phyloP scores from a whole-genome alignment of 2,888 invertebrate genomes.

The Pollenia amentaria region DNA sequence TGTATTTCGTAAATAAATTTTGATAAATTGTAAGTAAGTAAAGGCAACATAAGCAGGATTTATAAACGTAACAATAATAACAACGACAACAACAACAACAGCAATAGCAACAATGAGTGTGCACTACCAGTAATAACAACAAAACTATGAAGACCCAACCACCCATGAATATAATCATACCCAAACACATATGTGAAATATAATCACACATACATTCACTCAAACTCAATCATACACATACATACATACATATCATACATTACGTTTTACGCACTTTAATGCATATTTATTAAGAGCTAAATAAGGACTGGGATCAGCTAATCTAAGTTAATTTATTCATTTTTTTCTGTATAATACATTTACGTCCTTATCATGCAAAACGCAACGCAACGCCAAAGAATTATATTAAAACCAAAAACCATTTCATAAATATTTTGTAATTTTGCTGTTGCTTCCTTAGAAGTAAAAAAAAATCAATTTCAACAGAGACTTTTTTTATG shows the following conservation, averaged over 20 bases:
- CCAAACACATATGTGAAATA: not conserved
- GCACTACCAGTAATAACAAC: not conserved
- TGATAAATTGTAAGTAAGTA: slow-evolving; percentile 73
- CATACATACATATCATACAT: not conserved
- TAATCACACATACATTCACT: not conserved
- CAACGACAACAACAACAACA: slow-evolving; percentile 20
- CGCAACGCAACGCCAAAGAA: too few relatives aligned
- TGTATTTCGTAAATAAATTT: slow-evolving; percentile 63
- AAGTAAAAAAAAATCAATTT: too few relatives aligned
- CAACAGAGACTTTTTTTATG: too few relatives aligned
- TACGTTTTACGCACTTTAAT: slow-evolving; percentile 53
- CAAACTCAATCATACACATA: not conserved
- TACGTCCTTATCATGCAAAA: too few relatives aligned
- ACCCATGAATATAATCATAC: slow-evolving; percentile 60
- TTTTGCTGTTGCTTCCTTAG: too few relatives aligned
- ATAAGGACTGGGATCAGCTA: not conserved
- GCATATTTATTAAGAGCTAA: slow-evolving; percentile 11
- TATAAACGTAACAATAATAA: slow-evolving; percentile 65
- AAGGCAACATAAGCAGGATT: slow-evolving; percentile 72
- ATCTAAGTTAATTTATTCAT: not conserved
- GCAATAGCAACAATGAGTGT: not conserved
- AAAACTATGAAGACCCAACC: slow-evolving; percentile 39
- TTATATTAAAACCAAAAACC: too few relatives aligned
- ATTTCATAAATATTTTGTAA: too few relatives aligned
- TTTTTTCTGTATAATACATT: not conserved